Conservation (phyloP, 2,888 invertebrate genomes). For the Hypselothyrea guttata region DNA sequence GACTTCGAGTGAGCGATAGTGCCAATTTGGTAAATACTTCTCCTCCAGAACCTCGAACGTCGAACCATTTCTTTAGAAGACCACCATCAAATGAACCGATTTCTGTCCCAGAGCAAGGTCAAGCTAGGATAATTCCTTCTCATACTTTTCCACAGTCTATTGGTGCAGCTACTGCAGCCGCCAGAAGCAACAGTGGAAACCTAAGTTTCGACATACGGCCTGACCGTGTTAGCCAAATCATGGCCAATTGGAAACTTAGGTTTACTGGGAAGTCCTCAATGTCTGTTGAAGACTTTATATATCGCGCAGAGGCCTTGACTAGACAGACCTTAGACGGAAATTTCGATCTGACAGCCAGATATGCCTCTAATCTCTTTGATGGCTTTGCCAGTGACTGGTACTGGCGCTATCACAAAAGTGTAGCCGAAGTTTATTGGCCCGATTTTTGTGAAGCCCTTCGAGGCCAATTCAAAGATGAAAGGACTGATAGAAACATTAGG, state of each 20-base stretch:
- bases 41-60: no score
- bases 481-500: conserved; percentile 3
- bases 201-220: background rate
- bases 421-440: conserved; percentile 1
- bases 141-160: no score
- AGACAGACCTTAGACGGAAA: no score
- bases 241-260: background rate
- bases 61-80: no score
- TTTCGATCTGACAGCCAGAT: no score
- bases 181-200: background rate
- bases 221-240: background rate
- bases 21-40: no score
- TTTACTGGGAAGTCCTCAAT: background rate
- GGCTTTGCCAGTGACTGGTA: no score
- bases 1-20: no score
- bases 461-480: conserved; percentile 6
- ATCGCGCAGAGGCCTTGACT: no score
- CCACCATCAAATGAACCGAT: no score
- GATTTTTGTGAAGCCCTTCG: conserved; percentile 4
- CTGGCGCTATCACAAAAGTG: conserved; percentile 6
- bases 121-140: no score
- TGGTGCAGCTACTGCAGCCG: background rate
- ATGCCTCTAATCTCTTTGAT: conserved; percentile 4
- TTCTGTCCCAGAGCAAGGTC: no score
- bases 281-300: background rate